phyloP scores from a whole-genome alignment of 2,888 invertebrate genomes.

The Sarcophaga subvicina region DNA sequence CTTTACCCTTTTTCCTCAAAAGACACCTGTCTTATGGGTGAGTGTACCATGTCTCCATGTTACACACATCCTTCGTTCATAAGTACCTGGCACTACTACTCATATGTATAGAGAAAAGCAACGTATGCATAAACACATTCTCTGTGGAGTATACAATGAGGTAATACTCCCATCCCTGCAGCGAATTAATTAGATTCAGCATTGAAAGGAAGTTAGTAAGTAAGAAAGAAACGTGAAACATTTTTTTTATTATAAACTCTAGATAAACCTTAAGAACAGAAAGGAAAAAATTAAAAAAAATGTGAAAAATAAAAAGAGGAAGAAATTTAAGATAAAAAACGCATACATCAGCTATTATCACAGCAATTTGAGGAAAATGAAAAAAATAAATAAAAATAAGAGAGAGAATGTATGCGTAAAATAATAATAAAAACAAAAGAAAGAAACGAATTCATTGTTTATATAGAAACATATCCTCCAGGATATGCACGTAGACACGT shows the following conservation, averaged over 20 bases:
- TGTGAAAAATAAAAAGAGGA: not conserved
- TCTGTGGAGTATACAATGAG: not conserved
- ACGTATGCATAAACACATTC: not conserved
- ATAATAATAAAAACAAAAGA: conserved; percentile 62
- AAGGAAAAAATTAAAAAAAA: conserved; percentile 48
- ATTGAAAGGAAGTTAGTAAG: conserved; percentile 20
- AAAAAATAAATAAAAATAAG: conserved; percentile 16
- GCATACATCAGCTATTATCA: conserved; percentile 77
- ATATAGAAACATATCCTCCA: conserved; percentile 75
- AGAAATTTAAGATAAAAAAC: conserved; percentile 61
- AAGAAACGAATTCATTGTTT: conserved; percentile 34
- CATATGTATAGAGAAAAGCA: conserved; percentile 10
- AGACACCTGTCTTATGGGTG: conserved; percentile 54
- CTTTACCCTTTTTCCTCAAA: conserved; percentile 61
- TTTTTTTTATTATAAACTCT: conserved; percentile 48
- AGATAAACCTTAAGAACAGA: conserved; percentile 38
- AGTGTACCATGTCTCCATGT: not conserved
- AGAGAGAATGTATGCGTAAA: not conserved
- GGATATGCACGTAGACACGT: conserved; percentile 79
- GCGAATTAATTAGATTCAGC: conserved; percentile 79
- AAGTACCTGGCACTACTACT: not conserved
- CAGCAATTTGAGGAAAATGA: conserved; percentile 71
- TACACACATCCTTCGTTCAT: conserved; percentile 1
- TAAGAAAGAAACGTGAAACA: conserved; percentile 36
- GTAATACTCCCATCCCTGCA: conserved; percentile 17